Base-by-base conservation (phyloP, 2,797 vertebrate species). In the Molossus molossus region DNA sequence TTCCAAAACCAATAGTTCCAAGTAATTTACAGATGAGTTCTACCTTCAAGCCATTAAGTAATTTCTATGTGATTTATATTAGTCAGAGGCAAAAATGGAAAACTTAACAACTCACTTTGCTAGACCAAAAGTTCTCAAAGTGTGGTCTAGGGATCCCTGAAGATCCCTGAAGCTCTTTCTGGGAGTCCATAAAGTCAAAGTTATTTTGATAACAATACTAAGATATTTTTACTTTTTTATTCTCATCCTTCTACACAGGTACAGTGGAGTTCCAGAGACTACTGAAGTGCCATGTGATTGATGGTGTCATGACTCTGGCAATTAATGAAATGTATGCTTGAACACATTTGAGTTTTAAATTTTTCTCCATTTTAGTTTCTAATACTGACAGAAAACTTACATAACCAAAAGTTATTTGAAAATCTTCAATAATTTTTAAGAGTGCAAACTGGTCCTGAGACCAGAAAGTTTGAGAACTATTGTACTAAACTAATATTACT, bases 281-380 rank as follows among this genome's bases (percentile, higher is more conserved):
- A 84, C 33, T 17, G n/a, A 23, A 87, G 82, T 86, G 40, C 12
- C 21, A 33, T 25, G 6, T 84, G 62, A 89, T 86, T 84, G 62
- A 89, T 86, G 23, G 87, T 27, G 11, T 89, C 48, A 80, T 79
- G 83, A n/a, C 25, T 93, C 25, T 88, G 33, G 45, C 58, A 95
- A 53, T 80, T 72, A 95, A 95, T 60, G 29, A 95, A 84, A 91
- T 27, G 27, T 13, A 10, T 58, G 29, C 58, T 69, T 55, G 20
- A 14, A 27, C 45, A 33, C 18, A 25, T 72, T n/a, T 73, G 29
- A 58, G 48, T 86, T 94, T 91, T 40, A 33, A 91, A 67, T 12
- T 67, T 69, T 72, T 92, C 88, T 92, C 18, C 40, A 62, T n/a
- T 96, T 92, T 95, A 87, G 67, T 82, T 73, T 92, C 20, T 86